A percentile compares a stretch with the other conserved stretches of the same genome.
These are phyloP conservation scores for Malurus elegans DNA, from an alignment of 2,113 vertebrate genomes.

Conservation along the genomic window DNA sequence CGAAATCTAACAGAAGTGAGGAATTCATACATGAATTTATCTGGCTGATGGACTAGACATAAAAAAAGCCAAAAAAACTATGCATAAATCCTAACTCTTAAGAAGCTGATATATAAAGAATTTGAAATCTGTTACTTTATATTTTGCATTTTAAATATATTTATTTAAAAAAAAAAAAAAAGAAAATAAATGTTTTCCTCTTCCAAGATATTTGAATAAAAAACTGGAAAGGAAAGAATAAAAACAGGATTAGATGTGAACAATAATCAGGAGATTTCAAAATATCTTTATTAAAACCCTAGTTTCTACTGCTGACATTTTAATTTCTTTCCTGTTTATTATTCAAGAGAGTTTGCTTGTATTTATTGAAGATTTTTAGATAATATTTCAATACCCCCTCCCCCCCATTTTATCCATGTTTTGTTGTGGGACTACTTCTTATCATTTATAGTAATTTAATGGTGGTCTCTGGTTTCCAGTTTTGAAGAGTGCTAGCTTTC, in stretches of 20 bases:
- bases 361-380: not conserved
- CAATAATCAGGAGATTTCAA: not conserved
- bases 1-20: not conserved
- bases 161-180: not conserved
- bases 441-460: not conserved
- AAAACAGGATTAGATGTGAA: not conserved
- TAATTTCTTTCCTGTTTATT: not conserved
- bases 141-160: not conserved
- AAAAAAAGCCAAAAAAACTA: not conserved
- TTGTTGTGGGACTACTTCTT: rapidly evolving
- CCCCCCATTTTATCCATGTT: not conserved
- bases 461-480: not conserved
- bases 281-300: not conserved
- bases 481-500: rapidly evolving
- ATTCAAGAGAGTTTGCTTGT: not conserved
- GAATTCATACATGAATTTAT: not conserved
- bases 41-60: not conserved
- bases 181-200: not conserved
- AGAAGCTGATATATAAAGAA: not conserved
- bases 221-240: not conserved
- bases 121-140: not conserved
- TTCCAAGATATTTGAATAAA: not conserved
- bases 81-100: not conserved
- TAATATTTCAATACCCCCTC: not conserved
- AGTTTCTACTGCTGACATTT: not conserved